Conservation (phyloP, 2,113 vertebrate species). For the Tretioscincus oriximinensis region DNA sequence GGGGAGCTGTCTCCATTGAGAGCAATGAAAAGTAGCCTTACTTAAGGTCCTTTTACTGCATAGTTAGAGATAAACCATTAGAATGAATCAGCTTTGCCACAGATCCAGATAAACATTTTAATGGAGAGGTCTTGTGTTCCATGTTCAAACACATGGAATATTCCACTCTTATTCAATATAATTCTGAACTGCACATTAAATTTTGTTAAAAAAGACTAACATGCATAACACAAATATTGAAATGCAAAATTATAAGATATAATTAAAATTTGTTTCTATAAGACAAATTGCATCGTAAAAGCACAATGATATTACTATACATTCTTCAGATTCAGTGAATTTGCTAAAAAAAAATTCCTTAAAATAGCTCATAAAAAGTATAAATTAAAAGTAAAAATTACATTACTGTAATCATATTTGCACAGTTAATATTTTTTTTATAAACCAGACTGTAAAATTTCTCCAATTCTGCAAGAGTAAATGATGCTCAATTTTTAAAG, state of each 20-base stretch:
- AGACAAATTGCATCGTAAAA: too few species aligned
- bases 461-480: background rate
- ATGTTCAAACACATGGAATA: background rate
- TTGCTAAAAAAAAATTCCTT: too few species aligned
- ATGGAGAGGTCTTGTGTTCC: background rate
- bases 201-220: background rate
- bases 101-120: too few species aligned
- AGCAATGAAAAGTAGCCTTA: too few species aligned
- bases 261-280: too few species aligned
- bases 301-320: background rate
- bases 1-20: too few species aligned
- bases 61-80: too few species aligned
- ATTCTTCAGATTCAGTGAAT: background rate
- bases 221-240: background rate
- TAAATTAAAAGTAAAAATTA: background rate
- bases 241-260: background rate
- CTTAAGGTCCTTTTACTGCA: too few species aligned
- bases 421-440: background rate
- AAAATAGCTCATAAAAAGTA: background rate
- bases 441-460: background rate
- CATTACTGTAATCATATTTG: background rate
- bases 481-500: background rate
- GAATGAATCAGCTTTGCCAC: too few species aligned
- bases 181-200: too few species aligned
- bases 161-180: too few species aligned